These are phyloP conservation scores for Acleris sparsana DNA, from an alignment of 2,888 invertebrate species.

Conservation along the genomic window DNA sequence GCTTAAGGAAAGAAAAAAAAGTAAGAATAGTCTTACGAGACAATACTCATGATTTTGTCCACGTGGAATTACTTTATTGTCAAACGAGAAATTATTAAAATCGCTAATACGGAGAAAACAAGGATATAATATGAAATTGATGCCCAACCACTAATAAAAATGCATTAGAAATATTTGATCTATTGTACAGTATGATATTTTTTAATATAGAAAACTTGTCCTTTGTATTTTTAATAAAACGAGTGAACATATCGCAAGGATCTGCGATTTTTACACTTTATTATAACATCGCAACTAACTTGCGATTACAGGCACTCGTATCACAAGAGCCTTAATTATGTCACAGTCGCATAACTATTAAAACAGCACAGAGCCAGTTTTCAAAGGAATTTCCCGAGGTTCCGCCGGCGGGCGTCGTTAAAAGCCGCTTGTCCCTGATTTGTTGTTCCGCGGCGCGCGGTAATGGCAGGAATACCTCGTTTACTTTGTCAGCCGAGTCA, in stretches of 20 bases:
- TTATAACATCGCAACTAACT: background rate
- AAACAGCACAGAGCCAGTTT: background rate
- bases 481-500: slow-evolving; percentile 11
- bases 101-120: no score
- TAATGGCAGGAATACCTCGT: slow-evolving; percentile 15
- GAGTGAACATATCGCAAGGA: no score
- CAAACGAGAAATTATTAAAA: no score
- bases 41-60: no score
- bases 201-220: no score
- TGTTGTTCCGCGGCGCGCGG: slow-evolving; percentile 15
- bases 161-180: no score
- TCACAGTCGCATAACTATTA: slow-evolving; percentile 6
- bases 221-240: no score
- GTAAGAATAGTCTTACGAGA: background rate
- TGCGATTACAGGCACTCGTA: background rate
- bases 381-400: slow-evolving; percentile 18
- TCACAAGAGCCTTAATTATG: slow-evolving; percentile 6
- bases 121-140: no score
- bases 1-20: background rate
- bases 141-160: no score
- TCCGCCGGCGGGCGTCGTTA: slow-evolving; percentile 23
- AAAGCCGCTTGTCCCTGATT: slow-evolving; percentile 20
- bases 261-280: no score
- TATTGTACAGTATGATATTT: no score
- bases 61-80: no score